A percentile compares a stretch with the other conserved stretches of the same genome.
Evolutionary conservation across 1,140 invertebrate species (phyloP).

Genomic region (Microplitis mediator): DNA sequence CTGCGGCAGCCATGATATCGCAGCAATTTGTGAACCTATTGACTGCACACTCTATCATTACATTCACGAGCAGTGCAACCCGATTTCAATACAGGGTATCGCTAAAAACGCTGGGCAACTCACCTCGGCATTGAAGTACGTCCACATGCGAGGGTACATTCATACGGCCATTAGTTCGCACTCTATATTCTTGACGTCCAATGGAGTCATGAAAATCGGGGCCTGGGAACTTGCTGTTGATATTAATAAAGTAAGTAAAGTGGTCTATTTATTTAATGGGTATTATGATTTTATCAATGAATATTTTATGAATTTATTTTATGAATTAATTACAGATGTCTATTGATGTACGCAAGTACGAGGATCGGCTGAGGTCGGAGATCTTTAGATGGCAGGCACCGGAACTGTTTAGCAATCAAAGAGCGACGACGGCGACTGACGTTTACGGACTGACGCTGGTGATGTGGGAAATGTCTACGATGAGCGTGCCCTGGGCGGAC

Average conservation of each 20-base stretch:
- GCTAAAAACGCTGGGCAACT: constrained; percentile 43
- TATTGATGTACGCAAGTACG: constrained; percentile 29
- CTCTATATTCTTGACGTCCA: constrained; percentile 45
- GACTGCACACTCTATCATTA: constrained; percentile 50
- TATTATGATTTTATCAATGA: background rate
- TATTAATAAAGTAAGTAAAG: constrained; percentile 35
- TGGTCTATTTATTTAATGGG: background rate
- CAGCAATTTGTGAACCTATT: constrained; percentile 47
- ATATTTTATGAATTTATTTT: background rate
- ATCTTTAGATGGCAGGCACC: constrained; percentile 49
- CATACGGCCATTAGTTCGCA: constrained; percentile 48
- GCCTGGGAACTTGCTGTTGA: constrained; percentile 49
- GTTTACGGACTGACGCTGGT: constrained; percentile 46
- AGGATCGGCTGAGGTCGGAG: constrained; percentile 42
- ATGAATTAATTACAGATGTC: constrained; percentile 31
- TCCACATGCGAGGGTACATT: constrained; percentile 47
- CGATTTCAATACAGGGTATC: constrained; percentile 41
- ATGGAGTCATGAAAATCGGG: constrained; percentile 45
- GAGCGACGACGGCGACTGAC: constrained; percentile 37
- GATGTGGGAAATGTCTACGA: constrained; percentile 53
- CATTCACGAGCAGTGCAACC: constrained; percentile 47
- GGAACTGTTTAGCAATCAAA: constrained; percentile 35
- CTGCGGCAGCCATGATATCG: constrained; percentile 42
- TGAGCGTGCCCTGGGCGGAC: constrained; percentile 43
- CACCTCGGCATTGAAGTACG: constrained; percentile 43